Percentiles rank a stretch among this genome's conserved stretches.
Conservation (phyloP, 2,888 invertebrate species). For the Nephrotoma flavescens region DNA sequence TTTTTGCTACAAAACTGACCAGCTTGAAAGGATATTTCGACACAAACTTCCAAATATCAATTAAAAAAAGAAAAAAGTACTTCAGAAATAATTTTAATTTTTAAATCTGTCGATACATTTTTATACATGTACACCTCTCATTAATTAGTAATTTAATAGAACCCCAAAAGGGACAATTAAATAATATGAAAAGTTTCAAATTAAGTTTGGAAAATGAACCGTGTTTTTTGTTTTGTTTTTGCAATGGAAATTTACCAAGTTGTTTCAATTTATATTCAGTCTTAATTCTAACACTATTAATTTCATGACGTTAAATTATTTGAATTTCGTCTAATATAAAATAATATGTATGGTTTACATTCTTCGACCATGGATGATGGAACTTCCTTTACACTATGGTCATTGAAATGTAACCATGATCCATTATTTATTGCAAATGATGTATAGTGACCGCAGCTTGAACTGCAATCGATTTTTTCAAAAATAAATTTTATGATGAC, state of each 20-base stretch:
- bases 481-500: not conserved
- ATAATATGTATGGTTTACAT: conserved; percentile 74
- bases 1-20: not conserved
- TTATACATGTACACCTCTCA: not conserved
- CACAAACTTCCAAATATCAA: not conserved
- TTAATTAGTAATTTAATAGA: not conserved
- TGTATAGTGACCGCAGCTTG: conserved; percentile 74
- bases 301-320: conserved; percentile 14
- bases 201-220: not conserved
- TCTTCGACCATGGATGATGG: conserved; percentile 49
- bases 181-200: not conserved
- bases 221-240: not conserved
- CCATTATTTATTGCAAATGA: conserved; percentile 67
- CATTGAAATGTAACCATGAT: conserved; percentile 78
- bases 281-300: conserved; percentile 9
- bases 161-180: not conserved
- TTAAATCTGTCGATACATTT: not conserved
- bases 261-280: conserved; percentile 9
- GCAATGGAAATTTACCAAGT: not conserved
- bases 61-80: not conserved
- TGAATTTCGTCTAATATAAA: conserved; percentile 58
- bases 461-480: conserved; percentile 35
- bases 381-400: conserved; percentile 53
- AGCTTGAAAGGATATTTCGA: not conserved
- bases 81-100: not conserved